Conservation (phyloP, 1,140 invertebrate species). For the Thaumetopoea pityocampa region DNA sequence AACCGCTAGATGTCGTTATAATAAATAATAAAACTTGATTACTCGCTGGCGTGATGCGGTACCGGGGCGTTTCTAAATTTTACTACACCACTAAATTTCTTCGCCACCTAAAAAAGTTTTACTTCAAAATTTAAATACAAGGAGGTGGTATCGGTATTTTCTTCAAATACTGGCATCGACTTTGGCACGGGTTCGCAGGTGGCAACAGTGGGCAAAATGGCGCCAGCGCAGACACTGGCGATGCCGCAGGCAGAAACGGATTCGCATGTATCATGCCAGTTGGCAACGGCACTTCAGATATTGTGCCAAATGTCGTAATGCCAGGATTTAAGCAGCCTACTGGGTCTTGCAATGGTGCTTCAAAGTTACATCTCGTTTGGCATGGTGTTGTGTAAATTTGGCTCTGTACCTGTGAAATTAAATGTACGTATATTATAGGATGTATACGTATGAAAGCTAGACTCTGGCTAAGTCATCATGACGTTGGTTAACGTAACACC, state of each 20-base stretch:
- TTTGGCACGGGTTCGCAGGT: slow-evolving; percentile 25
- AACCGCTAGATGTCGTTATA: no score
- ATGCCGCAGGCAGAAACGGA: slow-evolving; percentile 44
- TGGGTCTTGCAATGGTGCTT: not conserved
- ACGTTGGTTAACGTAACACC: no score
- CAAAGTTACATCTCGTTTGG: not conserved
- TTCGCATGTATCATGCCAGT: slow-evolving; percentile 8
- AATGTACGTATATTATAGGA: not conserved
- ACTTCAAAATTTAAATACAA: slow-evolving; percentile 24
- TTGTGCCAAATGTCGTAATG: no score
- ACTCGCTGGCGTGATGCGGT: no score
- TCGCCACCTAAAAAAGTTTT: slow-evolving; percentile 10
- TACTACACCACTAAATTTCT: no score
- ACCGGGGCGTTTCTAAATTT: no score
- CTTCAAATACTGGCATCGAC: slow-evolving; percentile 36
- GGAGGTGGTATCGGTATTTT: slow-evolving; percentile 47
- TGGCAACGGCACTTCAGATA: not conserved
- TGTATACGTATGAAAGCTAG: no score
- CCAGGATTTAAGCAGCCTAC: slow-evolving; percentile 1
- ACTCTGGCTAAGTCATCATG: no score
- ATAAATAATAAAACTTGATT: no score
- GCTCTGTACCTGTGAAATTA: slow-evolving; percentile 3
- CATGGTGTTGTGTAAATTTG: slow-evolving; percentile 5
- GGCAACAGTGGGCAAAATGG: slow-evolving; percentile 32
- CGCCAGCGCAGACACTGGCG: slow-evolving; percentile 40